Conservation (phyloP, 37 sponge, comb jelly and placozoan genomes). For the Chondrilla cf. caribensis region DNA sequence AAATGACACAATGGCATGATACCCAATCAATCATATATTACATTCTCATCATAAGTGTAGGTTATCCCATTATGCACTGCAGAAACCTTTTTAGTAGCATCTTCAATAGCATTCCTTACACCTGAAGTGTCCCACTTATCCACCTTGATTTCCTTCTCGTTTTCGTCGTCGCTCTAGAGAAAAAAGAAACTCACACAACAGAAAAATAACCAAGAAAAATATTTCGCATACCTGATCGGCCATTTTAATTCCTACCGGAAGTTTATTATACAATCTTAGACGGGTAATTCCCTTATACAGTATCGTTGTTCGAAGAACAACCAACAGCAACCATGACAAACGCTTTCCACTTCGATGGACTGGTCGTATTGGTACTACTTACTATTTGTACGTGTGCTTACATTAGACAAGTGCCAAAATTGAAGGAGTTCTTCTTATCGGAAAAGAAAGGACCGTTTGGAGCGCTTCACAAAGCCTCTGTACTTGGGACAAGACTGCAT, state of each 20-base stretch:
- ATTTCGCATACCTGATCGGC: neutral
- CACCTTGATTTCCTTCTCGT: constrained; percentile 39
- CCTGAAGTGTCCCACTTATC: constrained; percentile 73
- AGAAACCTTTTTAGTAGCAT: constrained; percentile 65
- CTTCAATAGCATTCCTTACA: constrained; percentile 76
- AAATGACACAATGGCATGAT: no score
- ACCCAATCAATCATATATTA: no score
- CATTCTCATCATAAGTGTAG: no score
- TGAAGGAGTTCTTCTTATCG: constrained; percentile 69
- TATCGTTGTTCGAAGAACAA: no score
- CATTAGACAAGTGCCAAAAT: constrained; percentile 64
- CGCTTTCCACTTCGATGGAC: constrained; percentile 80
- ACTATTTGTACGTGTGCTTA: constrained; percentile 89
- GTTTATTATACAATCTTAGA: no score
- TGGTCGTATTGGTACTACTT: constrained; percentile 66
- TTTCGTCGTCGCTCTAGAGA: constrained; percentile 18
- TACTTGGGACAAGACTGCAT: constrained; percentile 83
- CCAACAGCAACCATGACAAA: constrained; percentile 73
- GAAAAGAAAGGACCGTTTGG: constrained; percentile 88
- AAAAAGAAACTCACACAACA: neutral
- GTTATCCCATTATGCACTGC: no score
- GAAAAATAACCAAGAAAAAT: neutral
- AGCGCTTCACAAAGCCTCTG: constrained; percentile 83
- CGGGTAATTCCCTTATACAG: no score
- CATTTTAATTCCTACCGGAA: no score